Evolutionary conservation across 2,888 invertebrate genomes (phyloP), one percentile per base, ranked within the genome.

Genomic region (Quadriops clusia): DNA sequence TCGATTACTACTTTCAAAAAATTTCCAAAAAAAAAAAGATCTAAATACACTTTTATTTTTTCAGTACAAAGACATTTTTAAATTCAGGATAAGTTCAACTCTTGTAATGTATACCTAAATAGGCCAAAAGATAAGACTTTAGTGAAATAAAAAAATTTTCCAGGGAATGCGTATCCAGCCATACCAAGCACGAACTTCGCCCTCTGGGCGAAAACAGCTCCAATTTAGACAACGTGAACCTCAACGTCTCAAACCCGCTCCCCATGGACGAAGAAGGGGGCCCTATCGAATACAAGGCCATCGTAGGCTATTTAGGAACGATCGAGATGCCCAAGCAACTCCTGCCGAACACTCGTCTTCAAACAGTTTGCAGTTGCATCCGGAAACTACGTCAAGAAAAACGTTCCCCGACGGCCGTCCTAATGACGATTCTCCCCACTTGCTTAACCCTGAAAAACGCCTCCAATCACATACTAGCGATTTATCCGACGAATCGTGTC

Each of bases 301-400:
- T 95, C 2, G 89, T 95, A 1, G 93, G 93, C 2, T 95, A 95
- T 59, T 67, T 95, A 26, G 94, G 94, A 12, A 93, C 94, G 2
- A 90, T 95, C 39, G 94, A 94, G 62, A 91, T 94, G 67, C 93
- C 94, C 0, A 80, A 81, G 55, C 80, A 85, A 42, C 67, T 84
- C 23, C 68, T 79, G 29, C 74, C 76, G 24, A 77, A 77, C 21
- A 77, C 81, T 8, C 76, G 87, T 32, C 60, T 82, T 42, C 73
- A 78, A 56, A 77, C 83, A 10, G 79, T 93, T 9, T 72, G 85
- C 34, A 85, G 79, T 33, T 93, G 93, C 38, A 91, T 95, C 25
- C 73, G 86, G 36, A 78, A 90, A 48, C 64, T 94, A 23, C 70
- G 91, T 17, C 81, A 90, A 37, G 94, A 94, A 47, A 82, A 90